phyloP scores from a whole-genome alignment of 2,113 vertebrate species.

The Progne subis region DNA sequence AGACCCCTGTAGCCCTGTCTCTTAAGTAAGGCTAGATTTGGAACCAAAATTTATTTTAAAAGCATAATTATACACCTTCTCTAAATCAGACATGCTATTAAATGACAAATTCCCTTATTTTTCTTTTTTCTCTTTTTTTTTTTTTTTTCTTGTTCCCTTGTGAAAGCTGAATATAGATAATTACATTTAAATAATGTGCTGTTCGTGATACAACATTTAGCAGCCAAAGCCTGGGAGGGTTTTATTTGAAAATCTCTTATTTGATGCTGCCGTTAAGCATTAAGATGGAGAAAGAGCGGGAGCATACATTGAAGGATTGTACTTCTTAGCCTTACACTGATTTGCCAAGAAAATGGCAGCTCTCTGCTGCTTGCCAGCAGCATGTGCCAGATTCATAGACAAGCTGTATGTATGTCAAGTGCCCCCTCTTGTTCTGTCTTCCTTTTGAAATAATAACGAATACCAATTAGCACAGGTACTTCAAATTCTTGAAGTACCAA shows the following conservation, averaged over 20 bases:
- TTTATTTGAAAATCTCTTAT: slow-evolving; percentile 9
- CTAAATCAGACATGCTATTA: slow-evolving; percentile 40
- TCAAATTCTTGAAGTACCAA: not conserved
- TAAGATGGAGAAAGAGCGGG: not conserved
- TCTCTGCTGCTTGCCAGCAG: not conserved
- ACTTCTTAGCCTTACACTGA: not conserved
- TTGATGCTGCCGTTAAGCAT: not conserved
- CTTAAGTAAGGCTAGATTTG: slow-evolving; percentile 18
- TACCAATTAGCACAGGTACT: not conserved
- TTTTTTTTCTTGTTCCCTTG: not conserved
- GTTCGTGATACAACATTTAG: slow-evolving; percentile 43
- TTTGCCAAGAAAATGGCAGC: not conserved
- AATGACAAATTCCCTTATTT: slow-evolving; percentile 4
- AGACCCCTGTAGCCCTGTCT: not conserved
- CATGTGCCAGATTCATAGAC: not conserved
- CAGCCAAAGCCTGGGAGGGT: slow-evolving; percentile 21
- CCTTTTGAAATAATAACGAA: not conserved
- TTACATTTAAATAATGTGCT: slow-evolving; percentile 44
- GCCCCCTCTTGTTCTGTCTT: not conserved
- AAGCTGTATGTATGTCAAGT: not conserved
- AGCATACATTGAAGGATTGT: not conserved
- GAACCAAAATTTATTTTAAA: slow-evolving; percentile 50
- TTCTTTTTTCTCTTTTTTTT: not conserved
- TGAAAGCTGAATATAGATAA: slow-evolving; percentile 55
- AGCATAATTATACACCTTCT: slow-evolving; percentile 49